These are phyloP conservation scores for Balaenoptera acutorostrata DNA, from an alignment of 2,113 vertebrate species.

Conservation along the genomic window DNA sequence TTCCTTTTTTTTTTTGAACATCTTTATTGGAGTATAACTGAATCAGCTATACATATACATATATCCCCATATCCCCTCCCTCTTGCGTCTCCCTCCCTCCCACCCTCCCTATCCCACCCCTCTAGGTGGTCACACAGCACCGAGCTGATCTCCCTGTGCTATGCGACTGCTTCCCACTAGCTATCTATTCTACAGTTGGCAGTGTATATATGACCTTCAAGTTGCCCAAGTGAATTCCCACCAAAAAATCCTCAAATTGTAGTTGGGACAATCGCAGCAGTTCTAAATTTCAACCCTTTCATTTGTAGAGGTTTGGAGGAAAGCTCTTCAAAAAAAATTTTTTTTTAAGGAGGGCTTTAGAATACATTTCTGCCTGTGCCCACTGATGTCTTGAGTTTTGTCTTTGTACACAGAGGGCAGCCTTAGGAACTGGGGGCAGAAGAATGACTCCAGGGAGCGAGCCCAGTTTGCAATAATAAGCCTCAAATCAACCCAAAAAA, in stretches of 20 bases:
- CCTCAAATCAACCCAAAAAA: neutral
- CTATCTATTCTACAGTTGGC: too few relatives aligned
- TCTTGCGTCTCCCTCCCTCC: too few relatives aligned
- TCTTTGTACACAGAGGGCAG: neutral
- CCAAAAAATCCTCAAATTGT: neutral
- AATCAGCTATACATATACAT: too few relatives aligned
- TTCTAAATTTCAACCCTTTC: neutral
- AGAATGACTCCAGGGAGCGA: neutral
- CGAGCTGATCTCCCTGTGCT: too few relatives aligned
- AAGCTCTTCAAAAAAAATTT: neutral
- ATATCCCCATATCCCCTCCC: too few relatives aligned
- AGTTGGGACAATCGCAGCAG: rapidly evolving
- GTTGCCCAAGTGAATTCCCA: neutral
- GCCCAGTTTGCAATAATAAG: neutral
- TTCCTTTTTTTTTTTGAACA: too few relatives aligned
- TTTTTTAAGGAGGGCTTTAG: neutral
- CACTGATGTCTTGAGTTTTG: neutral
- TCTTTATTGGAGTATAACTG: too few relatives aligned
- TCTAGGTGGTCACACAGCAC: too few relatives aligned
- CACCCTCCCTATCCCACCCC: too few relatives aligned
- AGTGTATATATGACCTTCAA: neutral
- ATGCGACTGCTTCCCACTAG: too few relatives aligned
- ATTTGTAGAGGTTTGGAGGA: neutral
- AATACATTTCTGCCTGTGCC: neutral
- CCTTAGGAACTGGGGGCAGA: too few relatives aligned